Evolutionary conservation across 2,797 vertebrate species (phyloP), one percentile per base, ranked within the genome.

Genomic region (Basileuterus tristriatus): DNA sequence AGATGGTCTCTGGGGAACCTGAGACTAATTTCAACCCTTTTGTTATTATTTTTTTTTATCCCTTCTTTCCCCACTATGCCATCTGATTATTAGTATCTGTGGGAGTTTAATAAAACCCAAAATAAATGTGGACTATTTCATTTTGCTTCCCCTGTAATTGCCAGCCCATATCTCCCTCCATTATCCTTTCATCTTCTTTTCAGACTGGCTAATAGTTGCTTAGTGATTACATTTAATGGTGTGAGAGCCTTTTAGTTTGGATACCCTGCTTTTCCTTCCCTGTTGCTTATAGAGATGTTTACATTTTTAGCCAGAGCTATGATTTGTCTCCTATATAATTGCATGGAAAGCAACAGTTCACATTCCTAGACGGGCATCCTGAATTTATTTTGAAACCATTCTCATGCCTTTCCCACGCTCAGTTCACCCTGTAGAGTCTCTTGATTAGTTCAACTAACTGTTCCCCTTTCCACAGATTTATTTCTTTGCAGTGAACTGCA

Each of bases 111-210:
- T 93, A 59, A 76, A 89, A 95, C 27, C 30, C 72, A 67, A 88
- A 94, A 78, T 85, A 93, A 96, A 93, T 83, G 56, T 2, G 36
- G 80, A 26, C 47, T 41, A 8, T 69, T 90, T 92, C 22, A 65
- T 63, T 89, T 94, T 26, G 37, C 43, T 93, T 87, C 26, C 81
- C 37, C 30, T 69, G 23, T 63, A 82, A 84, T 37, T 92, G 87
- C 55, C 63, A 91, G 52, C 53, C 68, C 8, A 2, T 83, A 75
- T 75, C 71, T 83, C 67, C 52, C 36, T 93, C 78, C 70, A 88
- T 97, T 96, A 97, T 90, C 92, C 86, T 74, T 95, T 96, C 95
- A 89, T 97, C 94, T 96, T 92, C 62, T 77, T 49, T 84, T 95
- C 81, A 85, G 49, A 55, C 78, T 58, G 36, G 37, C 77, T 94